A percentile compares a stretch with the other conserved stretches of the same genome.
phyloP scores from a whole-genome alignment of 2,113 vertebrate species.

The Neodon shergylaensis region DNA sequence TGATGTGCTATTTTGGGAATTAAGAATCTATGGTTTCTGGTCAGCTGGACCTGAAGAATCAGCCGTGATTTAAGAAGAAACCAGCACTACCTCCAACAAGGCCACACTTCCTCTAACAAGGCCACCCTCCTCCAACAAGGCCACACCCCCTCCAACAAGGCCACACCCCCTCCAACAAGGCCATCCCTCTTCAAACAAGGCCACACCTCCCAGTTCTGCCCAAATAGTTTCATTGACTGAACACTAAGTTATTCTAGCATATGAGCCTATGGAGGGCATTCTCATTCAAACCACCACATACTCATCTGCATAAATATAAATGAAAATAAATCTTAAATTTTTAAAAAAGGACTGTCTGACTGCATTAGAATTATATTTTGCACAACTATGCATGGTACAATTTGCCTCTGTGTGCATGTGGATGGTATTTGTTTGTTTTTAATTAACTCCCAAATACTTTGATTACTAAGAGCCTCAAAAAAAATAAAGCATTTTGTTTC shows the following conservation, averaged over 20 bases:
- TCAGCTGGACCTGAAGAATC: neutral
- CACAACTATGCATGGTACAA: neutral
- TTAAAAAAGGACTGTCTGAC: neutral
- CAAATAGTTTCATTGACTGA: neutral
- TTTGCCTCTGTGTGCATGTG: neutral
- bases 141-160: neutral
- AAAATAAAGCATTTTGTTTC: slow-evolving; percentile 1
- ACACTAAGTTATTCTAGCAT: neutral
- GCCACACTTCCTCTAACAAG: neutral
- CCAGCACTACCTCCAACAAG: neutral
- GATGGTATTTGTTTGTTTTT: slow-evolving; percentile 46
- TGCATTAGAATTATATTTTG: neutral
- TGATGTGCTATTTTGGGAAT: neutral
- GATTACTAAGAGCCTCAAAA: neutral
- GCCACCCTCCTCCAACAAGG: neutral
- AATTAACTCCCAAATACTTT: slow-evolving; percentile 46
- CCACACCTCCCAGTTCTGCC: neutral
- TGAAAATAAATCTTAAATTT: neutral
- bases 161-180: neutral
- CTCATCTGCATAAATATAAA: neutral
- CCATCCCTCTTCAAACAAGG: neutral
- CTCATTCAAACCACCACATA: neutral
- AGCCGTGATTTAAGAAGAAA: neutral
- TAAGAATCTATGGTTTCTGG: neutral
- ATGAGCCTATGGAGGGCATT: neutral